Evolutionary conservation across 1,140 invertebrate genomes (phyloP), one percentile per base, ranked within the genome.

Genomic region (Lethocerus indicus): DNA sequence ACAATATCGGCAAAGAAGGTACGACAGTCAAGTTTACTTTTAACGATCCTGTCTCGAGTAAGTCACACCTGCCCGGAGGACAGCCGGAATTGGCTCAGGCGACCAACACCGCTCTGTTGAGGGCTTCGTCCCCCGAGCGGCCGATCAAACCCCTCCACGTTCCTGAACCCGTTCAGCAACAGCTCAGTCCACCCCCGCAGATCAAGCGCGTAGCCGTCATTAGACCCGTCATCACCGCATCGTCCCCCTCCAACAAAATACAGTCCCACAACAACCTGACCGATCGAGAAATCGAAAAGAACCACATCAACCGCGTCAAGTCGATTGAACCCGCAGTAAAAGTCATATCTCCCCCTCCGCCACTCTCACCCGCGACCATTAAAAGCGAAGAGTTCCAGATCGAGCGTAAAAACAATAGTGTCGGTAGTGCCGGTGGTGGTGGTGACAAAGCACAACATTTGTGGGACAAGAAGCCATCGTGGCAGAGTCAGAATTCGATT

Each of bases 241-340:
- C n/a, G n/a, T n/a, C n/a, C n/a, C n/a, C n/a, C n/a, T n/a, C n/a
- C n/a, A 69, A 69, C 0, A 68, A 53, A 56, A 49, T 52, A 24
- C 39, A 54, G n/a, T 48, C 53, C 7, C 50, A 54, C 40, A 32
- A 26, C 18, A 64, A 63, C 56, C 56, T 78, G 25, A 78, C 75
- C 28, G 71, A 71, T 42, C 62, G 74, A 26, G 78, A 81, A 61
- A 71, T 78, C 20, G 79, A 80, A 58, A 81, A 81, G 61, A 81
- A 82, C 63, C 63, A 74, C 23, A 81, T 79, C 49, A 82, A 82
- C 64, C 68, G 71, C 32, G 71, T 73, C 42, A 82, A 80, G 59
- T 76, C 66, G 47, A 68, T 70, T 54, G 70, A 73, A 55, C 27
- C 24, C 21, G 43, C 27, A 27, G 23, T 44, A 27, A n/a, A n/a